Evolutionary conservation across 2,113 vertebrate species (phyloP), one percentile per base, ranked within the genome.

Genomic region (Mustela nigripes): DNA sequence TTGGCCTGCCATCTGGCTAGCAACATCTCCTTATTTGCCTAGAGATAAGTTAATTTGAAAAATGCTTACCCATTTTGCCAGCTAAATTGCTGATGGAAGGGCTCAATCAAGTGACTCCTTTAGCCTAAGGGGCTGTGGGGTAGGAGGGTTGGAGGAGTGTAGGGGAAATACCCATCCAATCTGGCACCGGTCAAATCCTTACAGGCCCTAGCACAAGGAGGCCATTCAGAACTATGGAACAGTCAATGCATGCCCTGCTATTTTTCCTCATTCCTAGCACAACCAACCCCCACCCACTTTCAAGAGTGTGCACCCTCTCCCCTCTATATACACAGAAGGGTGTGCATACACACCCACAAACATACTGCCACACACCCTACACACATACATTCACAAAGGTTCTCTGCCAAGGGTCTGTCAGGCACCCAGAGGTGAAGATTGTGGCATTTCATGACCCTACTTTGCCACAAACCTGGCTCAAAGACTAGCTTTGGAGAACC

Each of bases 1-100:
- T 53, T 96, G 36, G 90, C 48, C 58, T 95, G 79, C 79, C 90
- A 96, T 95, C 95, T 98, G 90, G 71, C 74, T 94, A 96, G 76
- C 80, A 97, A 79, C 67, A 42, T 79, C 50, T 74, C 53, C 11
- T 97, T 97, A 89, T 45, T 80, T 95, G 84, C 50, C 48, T 93
- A 93, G 24, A 96, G 62, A 92, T 42, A 92, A 94, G 26, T 96
- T 92, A 97, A 97, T 89, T 58, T 81, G 26, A 67, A 91, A 97
- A 91, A 50, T 76, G 53, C 58, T 93, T 90, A 91, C 53, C 45
- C 58, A 87, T 95, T 93, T 50, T 22, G 6, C 42, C 45, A 96
- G 50, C 67, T 96, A 83, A 87, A 90, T 92, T 95, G 84, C 31
- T 74, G 31, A 95, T 63, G 14, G 36, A 69, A 95, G 45, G 48